Conservation (phyloP, 2,888 invertebrate species). For the Protonemura montana region DNA sequence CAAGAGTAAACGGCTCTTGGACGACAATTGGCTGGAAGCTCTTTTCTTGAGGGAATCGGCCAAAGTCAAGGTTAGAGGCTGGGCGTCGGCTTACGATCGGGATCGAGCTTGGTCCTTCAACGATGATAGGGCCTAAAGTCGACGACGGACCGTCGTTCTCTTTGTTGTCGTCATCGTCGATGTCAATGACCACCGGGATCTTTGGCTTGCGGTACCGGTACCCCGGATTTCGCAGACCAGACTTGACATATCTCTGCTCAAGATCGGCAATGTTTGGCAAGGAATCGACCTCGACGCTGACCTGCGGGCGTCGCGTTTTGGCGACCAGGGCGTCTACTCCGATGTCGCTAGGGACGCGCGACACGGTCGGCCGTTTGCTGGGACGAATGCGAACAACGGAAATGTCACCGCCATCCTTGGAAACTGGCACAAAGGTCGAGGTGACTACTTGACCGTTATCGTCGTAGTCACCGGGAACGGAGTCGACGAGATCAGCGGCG, state of each 20-base stretch:
- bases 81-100: not conserved
- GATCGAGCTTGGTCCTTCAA: not conserved
- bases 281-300: not conserved
- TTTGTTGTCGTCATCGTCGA: not conserved
- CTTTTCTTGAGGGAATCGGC: not conserved
- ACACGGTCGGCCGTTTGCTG: conserved; percentile 24
- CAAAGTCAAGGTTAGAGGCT: not conserved
- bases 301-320: not conserved
- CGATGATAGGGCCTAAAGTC: conserved; percentile 7
- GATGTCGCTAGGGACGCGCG: not conserved
- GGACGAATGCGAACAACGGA: conserved; percentile 24
- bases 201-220: conserved; percentile 7
- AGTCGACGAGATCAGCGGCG: conserved; percentile 16
- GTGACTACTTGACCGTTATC: not conserved
- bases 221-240: conserved; percentile 13
- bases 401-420: not conserved
- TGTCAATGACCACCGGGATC: not conserved
- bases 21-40: not conserved
- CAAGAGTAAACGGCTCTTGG: not conserved
- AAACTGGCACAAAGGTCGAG: not conserved
- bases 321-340: conserved; percentile 1
- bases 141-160: not conserved
- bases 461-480: conserved; percentile 1
- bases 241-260: conserved; percentile 31
- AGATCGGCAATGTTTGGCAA: not conserved